Conservation (phyloP, 2,113 vertebrate species). For the Oplegnathus fasciatus region DNA sequence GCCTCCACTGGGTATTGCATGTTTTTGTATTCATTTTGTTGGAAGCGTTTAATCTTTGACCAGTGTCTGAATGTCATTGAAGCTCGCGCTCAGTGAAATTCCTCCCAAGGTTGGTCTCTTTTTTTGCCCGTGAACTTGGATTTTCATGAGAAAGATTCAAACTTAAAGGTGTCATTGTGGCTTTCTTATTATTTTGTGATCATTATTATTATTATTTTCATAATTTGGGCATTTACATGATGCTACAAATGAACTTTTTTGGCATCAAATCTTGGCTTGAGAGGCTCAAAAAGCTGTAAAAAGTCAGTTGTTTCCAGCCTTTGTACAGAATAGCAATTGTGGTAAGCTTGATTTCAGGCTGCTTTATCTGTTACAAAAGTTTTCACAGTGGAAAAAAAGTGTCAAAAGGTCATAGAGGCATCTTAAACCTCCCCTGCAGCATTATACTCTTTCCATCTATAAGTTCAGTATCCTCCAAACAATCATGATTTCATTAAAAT, state of each 20-base stretch:
- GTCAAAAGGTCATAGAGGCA: conserved; percentile 33
- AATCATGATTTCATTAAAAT: background rate
- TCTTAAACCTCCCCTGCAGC: conserved; percentile 32
- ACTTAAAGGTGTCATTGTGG: background rate
- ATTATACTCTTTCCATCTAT: background rate
- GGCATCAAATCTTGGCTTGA: background rate
- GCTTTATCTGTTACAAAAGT: background rate
- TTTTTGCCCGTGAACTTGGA: background rate
- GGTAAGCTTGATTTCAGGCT: background rate
- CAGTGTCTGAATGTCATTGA: background rate
- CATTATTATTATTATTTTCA: background rate
- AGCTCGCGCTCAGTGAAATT: background rate
- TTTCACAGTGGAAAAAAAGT: background rate
- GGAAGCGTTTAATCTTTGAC: background rate
- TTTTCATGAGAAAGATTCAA: background rate
- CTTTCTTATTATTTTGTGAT: background rate
- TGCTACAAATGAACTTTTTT: background rate
- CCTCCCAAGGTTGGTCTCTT: background rate
- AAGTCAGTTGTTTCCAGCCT: background rate
- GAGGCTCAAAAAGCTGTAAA: background rate
- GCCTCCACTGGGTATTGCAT: background rate
- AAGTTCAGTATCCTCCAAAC: conserved; percentile 2
- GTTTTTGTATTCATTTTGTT: background rate
- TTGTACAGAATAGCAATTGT: background rate
- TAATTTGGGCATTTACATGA: background rate